Evolutionary conservation across 2,113 vertebrate species (phyloP).

Genomic region (Clinocottus analis): DNA sequence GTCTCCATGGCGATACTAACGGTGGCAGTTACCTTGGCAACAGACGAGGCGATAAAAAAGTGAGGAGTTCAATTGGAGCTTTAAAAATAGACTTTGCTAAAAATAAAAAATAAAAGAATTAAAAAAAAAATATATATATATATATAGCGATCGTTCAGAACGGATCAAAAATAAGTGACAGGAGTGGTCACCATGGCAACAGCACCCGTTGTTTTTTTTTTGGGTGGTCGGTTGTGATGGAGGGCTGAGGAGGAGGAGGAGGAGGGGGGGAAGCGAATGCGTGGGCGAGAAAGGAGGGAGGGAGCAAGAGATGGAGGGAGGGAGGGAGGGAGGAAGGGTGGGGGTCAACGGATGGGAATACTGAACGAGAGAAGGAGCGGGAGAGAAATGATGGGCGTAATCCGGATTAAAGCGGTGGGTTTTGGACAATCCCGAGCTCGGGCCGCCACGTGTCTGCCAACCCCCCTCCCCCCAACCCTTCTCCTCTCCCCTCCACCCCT

Average conservation of each 20-base stretch:
- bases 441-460: constrained; percentile 48
- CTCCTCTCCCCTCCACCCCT: no score
- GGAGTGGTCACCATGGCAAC: constrained; percentile 56
- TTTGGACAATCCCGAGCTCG: constrained; percentile 78
- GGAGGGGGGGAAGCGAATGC: constrained; percentile 28
- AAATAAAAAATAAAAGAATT: background rate
- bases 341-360: constrained; percentile 44
- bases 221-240: constrained; percentile 21
- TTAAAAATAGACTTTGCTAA: constrained; percentile 65
- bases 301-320: background rate
- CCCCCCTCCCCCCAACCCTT: constrained; percentile 55
- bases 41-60: constrained; percentile 37
- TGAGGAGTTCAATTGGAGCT: constrained; percentile 35
- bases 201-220: constrained; percentile 24
- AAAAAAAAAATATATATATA: no score
- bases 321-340: background rate
- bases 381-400: constrained; percentile 72
- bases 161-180: constrained; percentile 18
- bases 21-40: constrained; percentile 66
- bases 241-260: constrained; percentile 56
- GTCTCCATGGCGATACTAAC: constrained; percentile 40
- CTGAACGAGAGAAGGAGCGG: constrained; percentile 45
- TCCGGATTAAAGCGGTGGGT: constrained; percentile 79
- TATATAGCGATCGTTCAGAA: constrained; percentile 13
- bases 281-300: constrained; percentile 22